Evolutionary conservation across 2,888 invertebrate genomes (phyloP), one percentile per base, ranked within the genome.

Genomic region (Zygaena filipendulae): DNA sequence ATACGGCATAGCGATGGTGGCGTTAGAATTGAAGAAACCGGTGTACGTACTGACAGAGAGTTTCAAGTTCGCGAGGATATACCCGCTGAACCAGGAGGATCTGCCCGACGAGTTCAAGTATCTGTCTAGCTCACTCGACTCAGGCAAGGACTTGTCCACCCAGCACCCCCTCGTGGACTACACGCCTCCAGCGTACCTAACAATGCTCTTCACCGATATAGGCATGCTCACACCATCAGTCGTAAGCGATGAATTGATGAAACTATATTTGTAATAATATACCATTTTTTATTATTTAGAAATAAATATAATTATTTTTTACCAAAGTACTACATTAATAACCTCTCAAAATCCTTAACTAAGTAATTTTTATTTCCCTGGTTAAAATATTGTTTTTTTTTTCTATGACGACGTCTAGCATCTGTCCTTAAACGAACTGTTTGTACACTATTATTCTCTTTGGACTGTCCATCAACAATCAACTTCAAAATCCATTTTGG

Each of bases 1-100:
- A 23, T 93, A 90, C 53, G 87, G 91, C 3, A 83, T 94, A 77
- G 93, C 90, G 3, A 82, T 95, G 47, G 91, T 92, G 56, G 94
- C 95, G 0, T 82, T 86, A 38, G 91, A 91, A 72, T 87, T 95
- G 70, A 95, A 97, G 52, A 97, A 96, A 59, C 95, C 96, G 1
- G 89, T 98, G 30, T 97, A 96, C 63, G 97, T 98, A 0, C 77
- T 98, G 11, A 91, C 96, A 0, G 99, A 99, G 67, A 97, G 97
- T 62, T 97, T 97, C 60, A 99, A 99, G 69, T 99, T 99, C 75
- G 90, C 95, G 0, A 83, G 96, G 36, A 83, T 95, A 37, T 98
- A 91, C 68, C 98, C 98, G 0, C 74, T 99, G 6, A 95, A 94
- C 70, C 97, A 98, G 59, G 82, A 85, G 27, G 97, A 97, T 66